A percentile compares a stretch with the other conserved stretches of the same genome.
Conservation (phyloP, 2,113 vertebrate genomes). For the Pampusana beccarii region DNA sequence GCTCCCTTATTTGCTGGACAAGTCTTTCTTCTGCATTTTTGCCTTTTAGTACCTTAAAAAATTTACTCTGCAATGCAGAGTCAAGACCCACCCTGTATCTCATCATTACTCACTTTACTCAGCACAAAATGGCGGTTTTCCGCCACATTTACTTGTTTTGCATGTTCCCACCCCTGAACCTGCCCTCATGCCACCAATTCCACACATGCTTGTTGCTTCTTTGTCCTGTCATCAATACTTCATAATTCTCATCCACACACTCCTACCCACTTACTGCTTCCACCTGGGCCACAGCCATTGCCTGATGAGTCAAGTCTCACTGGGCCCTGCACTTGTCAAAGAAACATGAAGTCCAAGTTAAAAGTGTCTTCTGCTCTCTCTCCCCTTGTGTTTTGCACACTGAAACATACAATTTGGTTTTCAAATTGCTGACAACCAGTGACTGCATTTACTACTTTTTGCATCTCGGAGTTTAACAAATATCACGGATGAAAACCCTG, state of each 20-base stretch:
- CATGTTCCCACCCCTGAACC: neutral
- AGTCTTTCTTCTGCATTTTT: neutral
- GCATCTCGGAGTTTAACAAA: neutral
- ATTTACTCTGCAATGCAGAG: neutral
- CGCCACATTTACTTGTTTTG: neutral
- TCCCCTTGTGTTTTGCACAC: neutral
- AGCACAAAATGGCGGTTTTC: neutral
- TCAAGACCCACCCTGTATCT: neutral
- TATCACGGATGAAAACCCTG: neutral
- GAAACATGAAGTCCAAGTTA: neutral
- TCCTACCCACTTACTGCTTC: neutral
- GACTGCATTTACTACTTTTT: neutral
- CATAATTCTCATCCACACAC: neutral
- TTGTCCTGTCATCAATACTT: neutral
- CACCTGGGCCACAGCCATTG: neutral
- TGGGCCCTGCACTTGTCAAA: neutral
- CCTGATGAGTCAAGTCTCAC: neutral
- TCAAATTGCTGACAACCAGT: neutral
- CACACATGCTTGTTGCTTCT: neutral
- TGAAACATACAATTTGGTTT: neutral
- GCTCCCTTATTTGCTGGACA: neutral
- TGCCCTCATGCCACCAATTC: neutral
- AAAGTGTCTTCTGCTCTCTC: neutral
- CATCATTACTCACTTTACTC: neutral
- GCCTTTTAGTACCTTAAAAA: neutral